Evolutionary conservation across 2,797 vertebrate genomes (phyloP).

Genomic region (Neosilurus hyrtlii): DNA sequence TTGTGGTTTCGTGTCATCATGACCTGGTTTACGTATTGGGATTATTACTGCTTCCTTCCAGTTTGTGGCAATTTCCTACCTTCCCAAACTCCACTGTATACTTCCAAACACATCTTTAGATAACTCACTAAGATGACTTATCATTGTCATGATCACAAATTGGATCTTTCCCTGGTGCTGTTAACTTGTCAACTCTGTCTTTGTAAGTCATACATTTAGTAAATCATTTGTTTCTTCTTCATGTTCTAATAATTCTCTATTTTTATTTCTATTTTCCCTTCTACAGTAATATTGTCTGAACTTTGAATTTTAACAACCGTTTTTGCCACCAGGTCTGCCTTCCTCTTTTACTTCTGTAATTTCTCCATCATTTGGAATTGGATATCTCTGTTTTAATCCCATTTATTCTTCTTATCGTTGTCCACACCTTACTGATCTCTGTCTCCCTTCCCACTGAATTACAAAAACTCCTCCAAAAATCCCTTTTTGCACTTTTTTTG

Average conservation of each 20-base stretch:
- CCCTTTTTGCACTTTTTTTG: not conserved
- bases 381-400: not conserved
- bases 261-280: not conserved
- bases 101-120: not conserved
- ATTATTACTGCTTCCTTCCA: not conserved
- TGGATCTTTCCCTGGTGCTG: not conserved
- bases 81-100: not conserved
- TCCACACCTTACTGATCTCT: not conserved
- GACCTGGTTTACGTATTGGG: too few relatives aligned
- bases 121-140: not conserved
- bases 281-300: not conserved
- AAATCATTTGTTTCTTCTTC: not conserved
- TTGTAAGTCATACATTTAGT: not conserved
- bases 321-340: not conserved
- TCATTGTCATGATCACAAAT: not conserved
- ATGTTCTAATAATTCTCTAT: not conserved
- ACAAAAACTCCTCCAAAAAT: not conserved
- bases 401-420: not conserved
- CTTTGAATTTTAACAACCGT: not conserved
- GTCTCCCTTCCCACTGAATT: not conserved
- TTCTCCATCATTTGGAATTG: not conserved
- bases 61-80: not conserved
- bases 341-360: not conserved
- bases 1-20: too few relatives aligned
- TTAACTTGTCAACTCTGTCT: not conserved